Evolutionary conservation across 2,797 vertebrate genomes (phyloP).

Genomic region (Emydoidea blandingii): DNA sequence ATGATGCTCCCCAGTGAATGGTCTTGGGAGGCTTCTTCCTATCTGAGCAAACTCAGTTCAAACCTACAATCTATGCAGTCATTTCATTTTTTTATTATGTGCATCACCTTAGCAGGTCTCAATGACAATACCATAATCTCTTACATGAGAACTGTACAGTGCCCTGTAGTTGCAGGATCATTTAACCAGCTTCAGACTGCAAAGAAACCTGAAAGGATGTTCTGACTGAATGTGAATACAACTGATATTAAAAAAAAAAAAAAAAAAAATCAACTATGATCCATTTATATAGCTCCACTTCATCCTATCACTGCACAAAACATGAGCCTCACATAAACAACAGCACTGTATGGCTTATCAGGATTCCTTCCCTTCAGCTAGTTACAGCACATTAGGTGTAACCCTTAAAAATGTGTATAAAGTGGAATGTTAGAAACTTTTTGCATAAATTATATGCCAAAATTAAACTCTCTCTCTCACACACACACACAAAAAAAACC

Average conservation of each 20-base stretch:
- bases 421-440: background rate
- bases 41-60: background rate
- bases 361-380: background rate
- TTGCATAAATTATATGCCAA: background rate
- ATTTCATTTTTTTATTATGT: fast-evolving
- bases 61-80: background rate
- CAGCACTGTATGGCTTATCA: background rate
- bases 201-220: background rate
- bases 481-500: background rate
- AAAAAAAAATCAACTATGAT: background rate
- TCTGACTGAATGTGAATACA: too few species aligned
- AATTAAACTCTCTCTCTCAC: background rate
- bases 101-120: background rate
- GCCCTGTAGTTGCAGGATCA: background rate
- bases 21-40: background rate
- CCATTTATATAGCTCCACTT: background rate
- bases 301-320: background rate
- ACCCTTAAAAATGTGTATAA: background rate
- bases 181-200: fast-evolving
- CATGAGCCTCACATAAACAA: background rate
- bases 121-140: background rate
- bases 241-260: too few species aligned
- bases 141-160: fast-evolving
- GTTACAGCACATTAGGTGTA: background rate
- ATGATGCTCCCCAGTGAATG: background rate